phyloP scores from a whole-genome alignment of 2,888 invertebrate species.

The Xanthostigma xanthostigma region DNA sequence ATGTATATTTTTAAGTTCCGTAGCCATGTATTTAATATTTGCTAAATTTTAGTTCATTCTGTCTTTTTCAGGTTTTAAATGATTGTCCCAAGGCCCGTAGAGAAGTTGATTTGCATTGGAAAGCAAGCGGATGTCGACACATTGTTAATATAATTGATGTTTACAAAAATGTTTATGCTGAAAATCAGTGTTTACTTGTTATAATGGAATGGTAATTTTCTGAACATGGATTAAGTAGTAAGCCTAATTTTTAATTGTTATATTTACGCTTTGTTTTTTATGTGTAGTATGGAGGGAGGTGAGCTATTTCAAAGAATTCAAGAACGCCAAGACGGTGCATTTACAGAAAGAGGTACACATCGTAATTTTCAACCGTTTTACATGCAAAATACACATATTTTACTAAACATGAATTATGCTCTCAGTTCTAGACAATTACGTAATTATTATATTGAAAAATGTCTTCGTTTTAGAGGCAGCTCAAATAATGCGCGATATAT shows the following conservation, averaged over 20 bases:
- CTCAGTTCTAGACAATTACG: too few species aligned
- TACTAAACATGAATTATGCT: not conserved
- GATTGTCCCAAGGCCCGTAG: constrained; percentile 86
- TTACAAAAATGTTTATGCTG: constrained; percentile 91
- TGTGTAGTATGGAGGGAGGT: constrained; percentile 84
- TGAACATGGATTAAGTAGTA: not conserved
- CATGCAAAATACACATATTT: not conserved
- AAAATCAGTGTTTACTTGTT: constrained; percentile 81
- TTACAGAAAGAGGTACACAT: constrained; percentile 73
- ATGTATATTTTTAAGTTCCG: not conserved
- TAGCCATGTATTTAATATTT: not conserved
- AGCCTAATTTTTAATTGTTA: constrained; percentile 6
- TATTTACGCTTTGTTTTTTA: constrained; percentile 2
- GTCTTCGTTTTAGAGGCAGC: constrained; percentile 56
- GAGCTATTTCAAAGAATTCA: constrained; percentile 96
- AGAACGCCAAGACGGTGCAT: constrained; percentile 84
- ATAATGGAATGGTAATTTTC: constrained; percentile 91
- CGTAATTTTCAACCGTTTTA: not conserved
- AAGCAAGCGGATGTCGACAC: constrained; percentile 78
- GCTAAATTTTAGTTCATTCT: constrained; percentile 3
- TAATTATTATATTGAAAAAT: not conserved
- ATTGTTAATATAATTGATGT: constrained; percentile 89
- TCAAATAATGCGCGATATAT: constrained; percentile 91
- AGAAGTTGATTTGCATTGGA: constrained; percentile 93
- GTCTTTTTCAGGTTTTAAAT: constrained; percentile 51